Conservation (phyloP, 1,140 invertebrate genomes). For the Anadara kagoshimensis region DNA sequence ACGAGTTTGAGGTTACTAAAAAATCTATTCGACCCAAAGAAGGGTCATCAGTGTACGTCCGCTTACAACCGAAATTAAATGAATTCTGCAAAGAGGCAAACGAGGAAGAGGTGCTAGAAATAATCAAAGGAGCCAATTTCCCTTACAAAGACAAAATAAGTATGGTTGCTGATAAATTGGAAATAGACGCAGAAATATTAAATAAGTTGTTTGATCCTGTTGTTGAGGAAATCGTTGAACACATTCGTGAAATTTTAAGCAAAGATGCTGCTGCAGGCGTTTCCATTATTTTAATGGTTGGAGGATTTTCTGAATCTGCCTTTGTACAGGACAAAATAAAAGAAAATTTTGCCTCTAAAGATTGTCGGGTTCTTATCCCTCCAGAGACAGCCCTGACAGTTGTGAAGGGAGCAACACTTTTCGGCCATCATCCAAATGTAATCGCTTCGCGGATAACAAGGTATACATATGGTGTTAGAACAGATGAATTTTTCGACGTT, state of each 20-base stretch:
- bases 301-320: constrained; percentile 30
- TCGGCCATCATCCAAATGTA: constrained; percentile 27
- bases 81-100: constrained; percentile 35
- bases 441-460: constrained; percentile 8
- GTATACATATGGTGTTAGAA: constrained; percentile 6
- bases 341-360: constrained; percentile 1
- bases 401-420: constrained; percentile 35
- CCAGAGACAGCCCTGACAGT: constrained; percentile 13
- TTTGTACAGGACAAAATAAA: constrained; percentile 18
- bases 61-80: constrained; percentile 12
- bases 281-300: constrained; percentile 30
- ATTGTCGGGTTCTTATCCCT: constrained; percentile 11
- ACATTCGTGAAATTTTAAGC: constrained; percentile 8
- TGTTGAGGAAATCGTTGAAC: constrained; percentile 8
- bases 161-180: constrained; percentile 29
- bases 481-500: neutral
- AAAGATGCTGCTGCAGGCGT: neutral
- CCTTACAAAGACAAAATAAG: neutral
- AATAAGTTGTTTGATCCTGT: constrained; percentile 18
- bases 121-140: constrained; percentile 21
- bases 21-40: constrained; percentile 6
- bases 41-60: neutral
- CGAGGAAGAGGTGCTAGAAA: constrained; percentile 2
- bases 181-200: constrained; percentile 18
- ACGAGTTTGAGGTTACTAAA: constrained; percentile 30